Evolutionary conservation across 2,113 vertebrate species (phyloP).

Genomic region (Pedionomus torquatus): DNA sequence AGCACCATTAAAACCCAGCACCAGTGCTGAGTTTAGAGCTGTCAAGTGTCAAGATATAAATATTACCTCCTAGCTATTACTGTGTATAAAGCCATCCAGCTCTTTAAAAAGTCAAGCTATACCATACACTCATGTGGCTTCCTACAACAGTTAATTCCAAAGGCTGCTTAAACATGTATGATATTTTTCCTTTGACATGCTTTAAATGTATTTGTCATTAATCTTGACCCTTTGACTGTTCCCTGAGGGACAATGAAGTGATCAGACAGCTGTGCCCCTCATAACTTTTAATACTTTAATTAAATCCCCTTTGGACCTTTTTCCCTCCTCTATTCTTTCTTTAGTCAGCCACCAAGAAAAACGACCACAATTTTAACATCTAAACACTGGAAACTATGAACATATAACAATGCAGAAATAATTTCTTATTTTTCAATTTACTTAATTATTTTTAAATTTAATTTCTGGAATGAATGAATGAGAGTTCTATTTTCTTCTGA

Average conservation of each 20-base stretch:
- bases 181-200: conserved; percentile 62
- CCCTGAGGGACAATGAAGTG: conserved; percentile 51
- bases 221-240: conserved; percentile 63
- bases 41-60: conserved; percentile 14
- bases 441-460: conserved; percentile 71
- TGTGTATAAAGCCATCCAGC: not conserved
- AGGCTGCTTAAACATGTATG: conserved; percentile 40
- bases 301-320: conserved; percentile 64
- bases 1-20: not conserved
- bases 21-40: not conserved
- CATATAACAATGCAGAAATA: conserved; percentile 64
- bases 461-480: conserved; percentile 65
- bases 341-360: conserved; percentile 57
- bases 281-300: conserved; percentile 65
- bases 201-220: conserved; percentile 54
- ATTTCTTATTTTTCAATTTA: conserved; percentile 67
- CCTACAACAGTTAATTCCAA: conserved; percentile 41
- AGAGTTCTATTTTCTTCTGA: conserved; percentile 62
- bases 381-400: conserved; percentile 69
- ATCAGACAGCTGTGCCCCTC: conserved; percentile 65
- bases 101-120: not conserved
- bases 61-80: not conserved
- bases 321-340: conserved; percentile 25
- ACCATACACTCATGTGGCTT: not conserved
- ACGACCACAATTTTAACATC: conserved; percentile 41